Percentiles rank a stretch among this genome's conserved stretches.
phyloP scores from a whole-genome alignment of 2,888 invertebrate species.

The Yponomeuta evonymella region DNA sequence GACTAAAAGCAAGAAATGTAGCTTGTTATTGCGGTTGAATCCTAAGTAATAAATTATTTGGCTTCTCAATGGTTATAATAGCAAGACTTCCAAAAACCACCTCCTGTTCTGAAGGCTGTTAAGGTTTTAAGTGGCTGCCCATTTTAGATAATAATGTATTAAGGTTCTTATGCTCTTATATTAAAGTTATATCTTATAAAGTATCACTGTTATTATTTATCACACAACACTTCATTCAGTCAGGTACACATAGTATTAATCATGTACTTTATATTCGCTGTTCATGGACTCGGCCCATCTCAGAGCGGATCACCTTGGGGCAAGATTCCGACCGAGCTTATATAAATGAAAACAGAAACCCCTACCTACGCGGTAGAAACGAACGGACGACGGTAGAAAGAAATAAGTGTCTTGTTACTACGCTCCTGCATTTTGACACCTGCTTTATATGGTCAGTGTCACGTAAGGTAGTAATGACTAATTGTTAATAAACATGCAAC shows the following conservation, averaged over 20 bases:
- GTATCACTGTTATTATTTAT: too few species aligned
- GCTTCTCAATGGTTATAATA: not conserved
- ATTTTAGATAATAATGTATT: too few species aligned
- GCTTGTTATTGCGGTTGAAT: not conserved
- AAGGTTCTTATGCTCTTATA: too few species aligned
- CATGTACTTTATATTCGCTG: not conserved
- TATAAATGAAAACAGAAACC: not conserved
- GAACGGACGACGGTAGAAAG: not conserved
- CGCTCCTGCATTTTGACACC: not conserved
- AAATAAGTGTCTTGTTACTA: not conserved
- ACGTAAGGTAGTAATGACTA: too few species aligned
- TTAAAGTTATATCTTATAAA: too few species aligned
- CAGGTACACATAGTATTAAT: not conserved
- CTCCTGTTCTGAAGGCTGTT: too few species aligned
- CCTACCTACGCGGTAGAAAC: not conserved
- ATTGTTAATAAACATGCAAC: too few species aligned
- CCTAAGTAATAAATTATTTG: not conserved
- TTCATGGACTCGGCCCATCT: constrained; percentile 7
- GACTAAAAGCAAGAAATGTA: not conserved
- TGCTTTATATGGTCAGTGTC: not conserved
- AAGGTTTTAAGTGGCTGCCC: too few species aligned
- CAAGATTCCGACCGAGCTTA: constrained; percentile 5
- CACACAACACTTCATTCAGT: not conserved
- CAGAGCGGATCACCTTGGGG: constrained; percentile 11
- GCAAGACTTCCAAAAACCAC: too few species aligned